Percentiles rank a stretch among this genome's conserved stretches.
Evolutionary conservation across 2,888 invertebrate species (phyloP).

Genomic region (Thymelicus sylvestris): DNA sequence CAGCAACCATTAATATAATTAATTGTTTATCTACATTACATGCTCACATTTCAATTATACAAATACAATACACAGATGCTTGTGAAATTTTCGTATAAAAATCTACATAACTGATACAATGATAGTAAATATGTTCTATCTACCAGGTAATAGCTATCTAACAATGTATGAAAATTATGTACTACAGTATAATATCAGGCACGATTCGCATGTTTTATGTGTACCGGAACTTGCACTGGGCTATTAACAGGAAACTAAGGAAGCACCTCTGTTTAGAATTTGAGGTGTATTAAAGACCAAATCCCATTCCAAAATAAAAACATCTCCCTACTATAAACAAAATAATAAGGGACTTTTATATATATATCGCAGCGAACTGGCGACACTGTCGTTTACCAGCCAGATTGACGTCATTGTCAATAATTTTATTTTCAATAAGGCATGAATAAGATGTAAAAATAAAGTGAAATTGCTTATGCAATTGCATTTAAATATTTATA

Average conservation of each 20-base stretch:
- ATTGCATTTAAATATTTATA: too few relatives aligned
- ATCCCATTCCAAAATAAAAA: neutral
- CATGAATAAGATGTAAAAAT: too few relatives aligned
- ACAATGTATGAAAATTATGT: slow-evolving; percentile 66
- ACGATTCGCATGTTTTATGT: slow-evolving; percentile 60
- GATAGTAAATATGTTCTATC: slow-evolving; percentile 44
- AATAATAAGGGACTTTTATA: too few relatives aligned
- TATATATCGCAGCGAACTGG: too few relatives aligned
- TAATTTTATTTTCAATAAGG: too few relatives aligned
- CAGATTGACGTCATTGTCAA: too few relatives aligned
- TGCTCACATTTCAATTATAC: slow-evolving; percentile 59
- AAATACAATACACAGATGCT: slow-evolving; percentile 60
- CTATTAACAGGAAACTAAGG: slow-evolving; percentile 48
- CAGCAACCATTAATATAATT: slow-evolving; percentile 18
- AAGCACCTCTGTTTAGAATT: slow-evolving; percentile 39
- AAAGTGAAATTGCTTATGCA: too few relatives aligned
- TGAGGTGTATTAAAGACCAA: slow-evolving; percentile 3
- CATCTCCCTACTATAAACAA: too few relatives aligned
- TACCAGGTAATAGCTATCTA: slow-evolving; percentile 54
- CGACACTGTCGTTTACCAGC: too few relatives aligned
- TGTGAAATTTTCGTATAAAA: slow-evolving; percentile 74
- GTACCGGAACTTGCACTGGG: slow-evolving; percentile 60
- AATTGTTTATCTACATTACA: slow-evolving; percentile 46
- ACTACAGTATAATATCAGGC: slow-evolving; percentile 69
- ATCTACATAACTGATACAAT: slow-evolving; percentile 68